These are phyloP conservation scores for Sebastes matsubarae DNA, from an alignment of 2,797 vertebrate species.

Conservation along the genomic window DNA sequence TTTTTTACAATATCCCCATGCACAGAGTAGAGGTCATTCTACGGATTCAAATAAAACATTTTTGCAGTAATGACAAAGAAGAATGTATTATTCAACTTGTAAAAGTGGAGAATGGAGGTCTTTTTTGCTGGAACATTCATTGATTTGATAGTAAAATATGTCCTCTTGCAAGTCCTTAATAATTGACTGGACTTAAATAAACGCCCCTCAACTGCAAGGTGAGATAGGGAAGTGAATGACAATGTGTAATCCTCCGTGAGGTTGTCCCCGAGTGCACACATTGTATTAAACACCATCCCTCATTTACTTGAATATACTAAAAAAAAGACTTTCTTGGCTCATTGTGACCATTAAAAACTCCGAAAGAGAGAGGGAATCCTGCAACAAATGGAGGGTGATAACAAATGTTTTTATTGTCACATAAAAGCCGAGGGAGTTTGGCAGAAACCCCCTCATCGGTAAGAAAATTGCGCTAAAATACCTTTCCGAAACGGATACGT, in stretches of 20 bases:
- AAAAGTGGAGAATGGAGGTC: slow-evolving; percentile 21
- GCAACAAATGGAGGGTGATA: slow-evolving; percentile 13
- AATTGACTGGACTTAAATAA: slow-evolving; percentile 58
- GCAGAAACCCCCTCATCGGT: not conserved
- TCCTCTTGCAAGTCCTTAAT: slow-evolving; percentile 38
- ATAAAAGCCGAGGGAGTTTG: slow-evolving; percentile 13
- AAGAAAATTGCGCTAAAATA: not conserved
- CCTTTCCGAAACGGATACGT: not conserved
- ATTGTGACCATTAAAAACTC: not conserved
- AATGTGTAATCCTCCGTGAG: slow-evolving; percentile 23
- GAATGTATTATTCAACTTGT: not conserved
- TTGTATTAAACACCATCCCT: slow-evolving; percentile 23
- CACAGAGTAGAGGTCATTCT: slow-evolving; percentile 8
- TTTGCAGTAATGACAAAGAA: slow-evolving; percentile 10
- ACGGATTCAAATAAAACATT: slow-evolving; percentile 36
- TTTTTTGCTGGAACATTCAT: slow-evolving; percentile 39
- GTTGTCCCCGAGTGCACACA: slow-evolving; percentile 11
- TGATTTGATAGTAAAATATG: slow-evolving; percentile 70
- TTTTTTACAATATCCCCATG: slow-evolving; percentile 21
- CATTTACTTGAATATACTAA: slow-evolving; percentile 17
- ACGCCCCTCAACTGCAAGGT: slow-evolving; percentile 52
- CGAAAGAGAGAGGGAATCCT: not conserved
- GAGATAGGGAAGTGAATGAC: slow-evolving; percentile 51
- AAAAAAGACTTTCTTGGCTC: slow-evolving; percentile 1
- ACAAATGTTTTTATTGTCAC: slow-evolving; percentile 26